Evolutionary conservation across 2,888 invertebrate species (phyloP).

Genomic region (Andrena fulva): DNA sequence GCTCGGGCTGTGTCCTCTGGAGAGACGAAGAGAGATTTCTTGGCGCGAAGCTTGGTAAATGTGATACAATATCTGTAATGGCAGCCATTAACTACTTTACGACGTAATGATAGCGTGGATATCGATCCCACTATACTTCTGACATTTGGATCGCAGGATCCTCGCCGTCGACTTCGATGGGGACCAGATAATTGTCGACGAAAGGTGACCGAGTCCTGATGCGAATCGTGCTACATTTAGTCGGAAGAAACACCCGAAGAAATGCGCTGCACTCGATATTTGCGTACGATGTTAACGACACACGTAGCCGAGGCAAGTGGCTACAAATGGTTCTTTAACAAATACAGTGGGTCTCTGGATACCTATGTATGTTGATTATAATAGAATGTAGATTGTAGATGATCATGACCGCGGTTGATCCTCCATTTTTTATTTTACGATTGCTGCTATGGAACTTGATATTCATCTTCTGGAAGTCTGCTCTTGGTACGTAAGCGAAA

Average conservation of each 20-base stretch:
- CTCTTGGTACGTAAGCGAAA: too few relatives aligned
- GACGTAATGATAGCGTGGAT: conserved; percentile 56
- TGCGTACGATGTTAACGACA: conserved; percentile 54
- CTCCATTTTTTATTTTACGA: too few relatives aligned
- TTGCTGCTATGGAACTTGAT: too few relatives aligned
- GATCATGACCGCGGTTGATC: conserved; percentile 2
- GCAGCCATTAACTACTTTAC: conserved; percentile 58
- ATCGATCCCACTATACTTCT: conserved; percentile 29
- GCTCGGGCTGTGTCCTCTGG: neutral
- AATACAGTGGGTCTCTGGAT: neutral
- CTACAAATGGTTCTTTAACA: neutral
- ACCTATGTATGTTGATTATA: neutral
- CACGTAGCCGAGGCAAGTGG: neutral
- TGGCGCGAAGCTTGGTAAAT: conserved; percentile 47
- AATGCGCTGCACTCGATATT: conserved; percentile 39
- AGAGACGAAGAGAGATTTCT: conserved; percentile 4
- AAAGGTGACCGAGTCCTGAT: conserved; percentile 5
- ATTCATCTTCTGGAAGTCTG: too few relatives aligned
- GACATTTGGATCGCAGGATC: conserved; percentile 30
- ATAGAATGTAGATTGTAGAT: neutral
- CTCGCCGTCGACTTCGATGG: conserved; percentile 10
- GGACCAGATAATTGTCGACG: conserved; percentile 48
- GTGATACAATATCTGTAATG: conserved; percentile 66
- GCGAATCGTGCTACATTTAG: neutral
- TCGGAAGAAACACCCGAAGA: neutral